Evolutionary conservation across 2,888 invertebrate genomes (phyloP).

Genomic region (Vandiemenella viatica): DNA sequence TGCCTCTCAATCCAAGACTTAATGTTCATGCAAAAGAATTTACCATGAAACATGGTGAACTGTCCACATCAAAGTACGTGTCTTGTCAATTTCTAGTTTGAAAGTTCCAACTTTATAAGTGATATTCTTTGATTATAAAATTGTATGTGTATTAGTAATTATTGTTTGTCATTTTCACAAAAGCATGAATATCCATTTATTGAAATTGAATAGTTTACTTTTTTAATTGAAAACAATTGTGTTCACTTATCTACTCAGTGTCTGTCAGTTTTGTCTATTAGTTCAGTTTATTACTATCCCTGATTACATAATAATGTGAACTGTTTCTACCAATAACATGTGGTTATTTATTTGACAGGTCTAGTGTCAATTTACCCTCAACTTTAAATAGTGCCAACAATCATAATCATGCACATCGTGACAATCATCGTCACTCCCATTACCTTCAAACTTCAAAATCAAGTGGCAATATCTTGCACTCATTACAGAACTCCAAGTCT

Average conservation of each 20-base stretch:
- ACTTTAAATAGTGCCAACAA: constrained; percentile 24
- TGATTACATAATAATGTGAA: background rate
- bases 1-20: constrained; percentile 44
- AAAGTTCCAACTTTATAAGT: too few relatives aligned
- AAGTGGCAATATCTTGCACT: constrained; percentile 24
- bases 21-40: constrained; percentile 86
- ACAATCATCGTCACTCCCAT: background rate
- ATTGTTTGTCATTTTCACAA: too few relatives aligned
- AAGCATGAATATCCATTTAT: too few relatives aligned
- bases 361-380: constrained; percentile 21
- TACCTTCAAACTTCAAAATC: constrained; percentile 34
- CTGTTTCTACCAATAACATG: background rate
- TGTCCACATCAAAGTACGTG: constrained; percentile 28
- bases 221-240: too few relatives aligned
- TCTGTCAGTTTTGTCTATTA: too few relatives aligned
- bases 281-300: background rate
- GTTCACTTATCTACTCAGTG: too few relatives aligned
- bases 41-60: constrained; percentile 48
- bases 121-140: too few relatives aligned
- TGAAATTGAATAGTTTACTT: too few relatives aligned
- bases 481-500: constrained; percentile 52
- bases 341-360: constrained; percentile 12
- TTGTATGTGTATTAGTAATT: too few relatives aligned
- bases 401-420: background rate
- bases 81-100: too few relatives aligned